phyloP scores from a whole-genome alignment of 2,888 invertebrate species.

The Zaprionus obscuricornis region DNA sequence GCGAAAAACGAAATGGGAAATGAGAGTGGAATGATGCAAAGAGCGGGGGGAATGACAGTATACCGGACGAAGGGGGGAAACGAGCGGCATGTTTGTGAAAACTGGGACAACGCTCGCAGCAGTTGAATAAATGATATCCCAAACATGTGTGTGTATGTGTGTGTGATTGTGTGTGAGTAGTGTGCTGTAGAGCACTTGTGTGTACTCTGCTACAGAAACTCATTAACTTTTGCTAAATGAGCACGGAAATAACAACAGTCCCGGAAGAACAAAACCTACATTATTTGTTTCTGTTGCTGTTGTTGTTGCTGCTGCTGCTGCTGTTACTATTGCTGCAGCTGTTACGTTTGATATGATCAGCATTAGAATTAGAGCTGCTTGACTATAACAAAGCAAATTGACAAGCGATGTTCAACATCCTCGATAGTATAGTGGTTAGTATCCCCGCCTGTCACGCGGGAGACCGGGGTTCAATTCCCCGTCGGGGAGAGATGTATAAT shows the following conservation, averaged over 20 bases:
- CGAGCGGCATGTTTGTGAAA: constrained; percentile 28
- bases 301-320: neutral
- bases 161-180: constrained; percentile 3
- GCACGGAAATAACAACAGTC: constrained; percentile 52
- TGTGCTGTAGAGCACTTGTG: constrained; percentile 2
- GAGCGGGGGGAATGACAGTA: neutral
- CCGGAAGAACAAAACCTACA: constrained; percentile 34
- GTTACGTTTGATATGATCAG: constrained; percentile 43
- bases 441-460: constrained; percentile 68
- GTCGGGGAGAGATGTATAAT: constrained; percentile 41
- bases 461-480: constrained; percentile 63
- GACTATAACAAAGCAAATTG: neutral
- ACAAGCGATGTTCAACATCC: fast-evolving
- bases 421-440: constrained; percentile 69
- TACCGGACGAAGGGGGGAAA: neutral
- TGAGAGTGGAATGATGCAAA: constrained; percentile 1
- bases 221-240: constrained; percentile 56
- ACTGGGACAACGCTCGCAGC: constrained; percentile 61
- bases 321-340: neutral
- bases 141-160: constrained; percentile 10
- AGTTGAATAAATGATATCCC: constrained; percentile 62
- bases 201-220: constrained; percentile 42
- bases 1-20: constrained; percentile 33
- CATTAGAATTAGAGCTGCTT: constrained; percentile 20
- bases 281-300: neutral